Conservation (phyloP, 2,888 invertebrate species). For the Caenorhabditis japonica region DNA sequence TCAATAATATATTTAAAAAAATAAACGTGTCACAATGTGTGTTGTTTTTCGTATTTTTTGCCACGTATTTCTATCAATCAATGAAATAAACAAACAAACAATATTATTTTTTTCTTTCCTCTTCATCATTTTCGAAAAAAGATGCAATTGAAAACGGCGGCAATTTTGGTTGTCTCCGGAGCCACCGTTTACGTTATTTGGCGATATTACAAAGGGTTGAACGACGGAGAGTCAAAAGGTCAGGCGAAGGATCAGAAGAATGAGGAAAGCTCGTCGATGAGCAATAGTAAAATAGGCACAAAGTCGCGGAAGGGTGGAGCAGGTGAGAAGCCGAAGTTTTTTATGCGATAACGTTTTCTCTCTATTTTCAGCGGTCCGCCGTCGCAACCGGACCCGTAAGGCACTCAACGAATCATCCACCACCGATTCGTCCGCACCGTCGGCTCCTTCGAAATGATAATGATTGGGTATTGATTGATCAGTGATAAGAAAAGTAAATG, state of each 20-base stretch:
- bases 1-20: not conserved
- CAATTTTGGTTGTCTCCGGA: constrained; percentile 13
- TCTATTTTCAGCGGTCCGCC: no score
- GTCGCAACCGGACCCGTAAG: no score
- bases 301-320: no score
- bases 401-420: not conserved
- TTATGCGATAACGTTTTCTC: no score
- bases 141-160: constrained; percentile 1
- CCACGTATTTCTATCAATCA: not conserved
- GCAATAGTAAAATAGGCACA: no score
- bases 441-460: no score
- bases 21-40: not conserved
- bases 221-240: not conserved
- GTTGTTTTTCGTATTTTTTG: not conserved
- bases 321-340: no score
- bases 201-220: constrained; percentile 20
- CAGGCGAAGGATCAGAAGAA: not conserved
- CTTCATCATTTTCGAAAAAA: constrained; percentile 1
- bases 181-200: constrained; percentile 23
- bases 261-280: not conserved
- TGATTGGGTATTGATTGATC: no score
- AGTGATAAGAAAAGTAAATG: no score
- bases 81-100: no score
- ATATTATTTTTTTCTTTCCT: constrained; percentile 6
- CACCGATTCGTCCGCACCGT: not conserved